These are phyloP conservation scores for Dusona sp. DNA, from an alignment of 2,888 invertebrate genomes.

Conservation along the genomic window DNA sequence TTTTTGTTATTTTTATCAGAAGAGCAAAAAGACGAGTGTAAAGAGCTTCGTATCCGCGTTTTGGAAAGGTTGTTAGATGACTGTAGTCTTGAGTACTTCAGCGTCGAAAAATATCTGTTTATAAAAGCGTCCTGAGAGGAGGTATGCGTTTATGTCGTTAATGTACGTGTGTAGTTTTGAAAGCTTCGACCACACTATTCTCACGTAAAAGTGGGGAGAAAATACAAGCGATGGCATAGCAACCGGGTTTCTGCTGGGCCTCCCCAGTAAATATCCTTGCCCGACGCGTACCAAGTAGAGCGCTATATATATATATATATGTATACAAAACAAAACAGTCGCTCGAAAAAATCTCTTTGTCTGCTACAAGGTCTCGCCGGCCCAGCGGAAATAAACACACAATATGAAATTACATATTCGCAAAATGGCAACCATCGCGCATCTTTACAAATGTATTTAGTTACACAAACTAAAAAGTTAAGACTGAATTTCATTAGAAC, in stretches of 20 bases:
- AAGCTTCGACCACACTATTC: neutral
- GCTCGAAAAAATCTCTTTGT: neutral
- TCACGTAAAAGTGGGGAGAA: neutral
- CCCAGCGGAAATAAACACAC: neutral
- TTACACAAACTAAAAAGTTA: neutral
- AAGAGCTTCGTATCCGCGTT: neutral
- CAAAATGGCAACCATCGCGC: constrained; percentile 1
- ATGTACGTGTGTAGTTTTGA: neutral
- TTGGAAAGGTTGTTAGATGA: constrained; percentile 4
- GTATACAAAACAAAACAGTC: neutral
- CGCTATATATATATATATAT: neutral
- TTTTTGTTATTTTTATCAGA: neutral
- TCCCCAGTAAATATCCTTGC: neutral
- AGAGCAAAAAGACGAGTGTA: neutral
- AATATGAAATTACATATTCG: constrained; percentile 59
- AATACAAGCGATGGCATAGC: neutral
- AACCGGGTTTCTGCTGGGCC: neutral
- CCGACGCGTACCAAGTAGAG: neutral
- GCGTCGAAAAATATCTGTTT: constrained; percentile 41
- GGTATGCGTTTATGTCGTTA: constrained; percentile 10
- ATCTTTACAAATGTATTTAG: constrained; percentile 17
- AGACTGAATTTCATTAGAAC: neutral
- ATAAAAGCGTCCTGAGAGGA: constrained; percentile 42
- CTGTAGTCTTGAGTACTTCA: constrained; percentile 31
- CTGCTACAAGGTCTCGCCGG: neutral